These are phyloP conservation scores for Ostrea edulis DNA, from an alignment of 1,140 invertebrate species.

Conservation along the genomic window DNA sequence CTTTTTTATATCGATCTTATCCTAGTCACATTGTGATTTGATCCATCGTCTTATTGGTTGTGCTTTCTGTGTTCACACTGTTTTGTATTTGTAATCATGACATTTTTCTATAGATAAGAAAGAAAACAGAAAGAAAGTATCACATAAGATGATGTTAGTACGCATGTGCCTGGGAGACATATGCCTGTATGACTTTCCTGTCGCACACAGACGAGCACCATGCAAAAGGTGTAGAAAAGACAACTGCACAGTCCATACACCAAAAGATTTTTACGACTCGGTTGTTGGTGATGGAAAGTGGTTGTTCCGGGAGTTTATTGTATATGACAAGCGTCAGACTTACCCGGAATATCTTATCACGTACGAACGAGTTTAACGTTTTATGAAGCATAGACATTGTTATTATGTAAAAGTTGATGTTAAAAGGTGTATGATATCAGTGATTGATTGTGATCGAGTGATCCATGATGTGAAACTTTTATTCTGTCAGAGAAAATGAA, in stretches of 20 bases:
- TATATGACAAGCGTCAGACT: constrained; percentile 65
- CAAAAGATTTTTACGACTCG: constrained; percentile 60
- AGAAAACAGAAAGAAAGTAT: constrained; percentile 43
- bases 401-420: not conserved
- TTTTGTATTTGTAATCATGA: not conserved
- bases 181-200: constrained; percentile 50
- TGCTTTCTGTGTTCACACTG: too few relatives aligned
- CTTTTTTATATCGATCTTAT: too few relatives aligned
- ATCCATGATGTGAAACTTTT: not conserved
- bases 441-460: not conserved
- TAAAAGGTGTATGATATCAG: not conserved
- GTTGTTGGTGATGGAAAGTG: constrained; percentile 65
- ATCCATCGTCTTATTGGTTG: too few relatives aligned
- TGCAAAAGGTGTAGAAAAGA: constrained; percentile 51
- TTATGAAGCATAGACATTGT: not conserved
- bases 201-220: constrained; percentile 53
- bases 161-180: constrained; percentile 61
- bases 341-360: constrained; percentile 73
- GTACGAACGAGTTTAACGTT: constrained; percentile 61
- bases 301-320: constrained; percentile 71
- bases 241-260: constrained; percentile 39
- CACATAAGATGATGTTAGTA: constrained; percentile 59
- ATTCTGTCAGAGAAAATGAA: too few relatives aligned
- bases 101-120: constrained; percentile 54
- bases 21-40: too few relatives aligned